These are phyloP conservation scores for Turritopsis dohrnii DNA, from an alignment of 30 jellyfish, hydroid and myxozoan species.

Conservation along the genomic window DNA sequence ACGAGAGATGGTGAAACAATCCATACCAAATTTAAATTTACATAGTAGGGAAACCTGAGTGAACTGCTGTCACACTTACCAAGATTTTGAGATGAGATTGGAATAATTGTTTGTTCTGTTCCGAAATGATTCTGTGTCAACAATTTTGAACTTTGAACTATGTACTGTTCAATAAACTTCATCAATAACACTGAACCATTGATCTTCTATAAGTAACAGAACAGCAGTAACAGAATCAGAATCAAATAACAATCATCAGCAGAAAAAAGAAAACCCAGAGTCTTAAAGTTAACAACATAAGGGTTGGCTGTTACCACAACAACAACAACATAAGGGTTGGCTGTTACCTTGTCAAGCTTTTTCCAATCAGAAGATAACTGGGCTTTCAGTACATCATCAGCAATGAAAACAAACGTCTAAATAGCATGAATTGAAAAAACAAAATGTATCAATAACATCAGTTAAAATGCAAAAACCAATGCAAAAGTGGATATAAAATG, in stretches of 20 bases:
- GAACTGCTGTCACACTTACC: conserved; percentile 3
- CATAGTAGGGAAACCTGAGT: too few species aligned
- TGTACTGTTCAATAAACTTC: conserved; percentile 30
- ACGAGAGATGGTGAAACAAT: too few species aligned
- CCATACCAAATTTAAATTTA: too few species aligned
- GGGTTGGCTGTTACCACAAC: too few species aligned
- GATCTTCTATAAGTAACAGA: neutral
- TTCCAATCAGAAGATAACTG: conserved; percentile 47
- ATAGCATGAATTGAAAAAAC: neutral
- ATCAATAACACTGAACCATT: conserved; percentile 21
- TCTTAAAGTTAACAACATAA: too few species aligned
- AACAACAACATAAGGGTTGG: too few species aligned
- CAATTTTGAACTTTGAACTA: conserved; percentile 4
- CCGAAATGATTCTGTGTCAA: neutral
- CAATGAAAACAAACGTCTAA: conserved; percentile 62
- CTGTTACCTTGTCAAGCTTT: conserved; percentile 49
- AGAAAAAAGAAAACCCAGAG: neutral
- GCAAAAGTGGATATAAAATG: too few species aligned
- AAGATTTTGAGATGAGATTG: neutral
- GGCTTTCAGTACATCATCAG: conserved; percentile 46
- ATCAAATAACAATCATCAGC: neutral
- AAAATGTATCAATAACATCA: neutral
- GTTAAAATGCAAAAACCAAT: too few species aligned
- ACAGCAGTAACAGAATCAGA: neutral
- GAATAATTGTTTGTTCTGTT: neutral